Base-by-base conservation (phyloP, 2,888 invertebrate genomes). In the Synanthedon tipuliformis region DNA sequence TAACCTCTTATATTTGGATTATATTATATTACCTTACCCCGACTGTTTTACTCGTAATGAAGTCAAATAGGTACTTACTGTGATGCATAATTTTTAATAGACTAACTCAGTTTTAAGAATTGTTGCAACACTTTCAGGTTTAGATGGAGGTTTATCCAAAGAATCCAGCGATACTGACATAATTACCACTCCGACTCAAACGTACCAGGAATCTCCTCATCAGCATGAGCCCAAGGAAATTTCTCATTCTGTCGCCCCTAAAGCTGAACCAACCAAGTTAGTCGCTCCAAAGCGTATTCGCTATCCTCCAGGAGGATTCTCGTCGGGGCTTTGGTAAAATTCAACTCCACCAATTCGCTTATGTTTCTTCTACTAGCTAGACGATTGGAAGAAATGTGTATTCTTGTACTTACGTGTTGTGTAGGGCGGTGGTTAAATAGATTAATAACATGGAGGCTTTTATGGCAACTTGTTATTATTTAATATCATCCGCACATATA, bases 241-340 rank as follows among this genome's bases (percentile, higher is more conserved):
- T 34, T 54, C 58, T 18, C 62, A 63, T 51, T 56, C 57, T 7
- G 65, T 63, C 52, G 56, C 66, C n/a, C 50, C 13, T 12, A 49
- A 23, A 16, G 11, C 18, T 16, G 71, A 66, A 52, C 62, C 65
- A 54, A 59, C 66, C 4, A 69, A 59, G 54, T 61, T 59, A 8
- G 75, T 76, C 56, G 62, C 77, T 0, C 80, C 80, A 10, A 80
- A 78, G 61, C 88, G 90, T 61, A 88, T 88, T 8, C 89, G 91
- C 59, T 89, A 91, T 48, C 92, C 91, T 45, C 91, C 92, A 1
- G 91, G 91, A 54, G 91, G 92, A 2, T 91, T 89, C 72, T 91
- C 91, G 3, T 90, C 91, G 1, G 90, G 91, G 50, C 89, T 91
- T 62, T 91, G 91, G 91, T 91, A 90, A 87, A 57, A 52, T 57